phyloP scores from a whole-genome alignment of 2,888 invertebrate genomes.

The Tenthredo scrophulariae region DNA sequence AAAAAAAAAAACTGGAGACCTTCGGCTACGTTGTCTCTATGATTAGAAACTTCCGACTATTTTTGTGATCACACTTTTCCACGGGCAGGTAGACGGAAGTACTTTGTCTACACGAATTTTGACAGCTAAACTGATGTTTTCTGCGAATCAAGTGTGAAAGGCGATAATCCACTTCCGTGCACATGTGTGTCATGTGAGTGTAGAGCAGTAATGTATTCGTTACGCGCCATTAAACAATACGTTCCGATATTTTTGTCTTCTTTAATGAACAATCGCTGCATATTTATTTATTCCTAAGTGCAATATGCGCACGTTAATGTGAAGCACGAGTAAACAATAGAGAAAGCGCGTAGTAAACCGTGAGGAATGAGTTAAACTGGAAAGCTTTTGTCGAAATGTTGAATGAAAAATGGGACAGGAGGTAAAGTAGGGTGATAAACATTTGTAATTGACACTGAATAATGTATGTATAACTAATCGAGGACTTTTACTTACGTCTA shows the following conservation, averaged over 20 bases:
- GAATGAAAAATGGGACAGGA: background rate
- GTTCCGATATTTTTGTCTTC: background rate
- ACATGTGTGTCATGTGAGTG: background rate
- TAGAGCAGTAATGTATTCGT: background rate
- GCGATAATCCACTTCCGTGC: background rate
- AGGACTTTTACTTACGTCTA: background rate
- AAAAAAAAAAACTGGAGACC: conserved; percentile 7
- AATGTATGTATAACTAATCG: background rate
- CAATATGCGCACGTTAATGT: background rate
- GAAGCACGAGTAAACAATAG: conserved; percentile 1
- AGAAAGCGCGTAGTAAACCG: conserved; percentile 28
- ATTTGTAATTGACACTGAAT: background rate
- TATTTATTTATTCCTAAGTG: background rate
- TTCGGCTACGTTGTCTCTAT: background rate
- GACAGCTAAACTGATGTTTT: background rate
- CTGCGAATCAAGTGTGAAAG: background rate
- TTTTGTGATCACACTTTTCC: background rate
- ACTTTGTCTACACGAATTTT: background rate
- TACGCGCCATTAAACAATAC: background rate
- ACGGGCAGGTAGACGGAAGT: background rate
- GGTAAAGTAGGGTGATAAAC: background rate
- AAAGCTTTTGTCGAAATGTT: conserved; percentile 31
- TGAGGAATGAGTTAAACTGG: background rate
- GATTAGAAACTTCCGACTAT: background rate
- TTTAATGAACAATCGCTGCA: background rate